Evolutionary conservation across 37 sponge, comb jelly and placozoan genomes (phyloP).

Genomic region (Eunapius fragilis): DNA sequence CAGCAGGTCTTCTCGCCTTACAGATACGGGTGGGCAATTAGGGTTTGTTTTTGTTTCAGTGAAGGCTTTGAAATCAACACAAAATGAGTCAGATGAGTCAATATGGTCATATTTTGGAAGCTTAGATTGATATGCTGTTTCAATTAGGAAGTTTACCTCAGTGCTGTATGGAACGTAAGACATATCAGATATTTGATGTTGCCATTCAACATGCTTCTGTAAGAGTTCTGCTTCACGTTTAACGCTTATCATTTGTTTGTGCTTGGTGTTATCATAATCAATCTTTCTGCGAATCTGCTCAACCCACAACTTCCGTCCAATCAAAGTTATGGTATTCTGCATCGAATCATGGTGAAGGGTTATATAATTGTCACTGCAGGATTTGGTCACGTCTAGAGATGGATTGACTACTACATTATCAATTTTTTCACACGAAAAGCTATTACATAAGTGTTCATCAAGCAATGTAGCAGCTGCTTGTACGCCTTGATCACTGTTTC

Average conservation of each 20-base stretch:
- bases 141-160: constrained; percentile 35
- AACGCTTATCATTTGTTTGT: neutral
- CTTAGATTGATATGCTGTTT: constrained; percentile 25
- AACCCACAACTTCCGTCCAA: neutral
- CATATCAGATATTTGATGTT: constrained; percentile 12
- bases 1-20: constrained; percentile 26
- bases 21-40: neutral
- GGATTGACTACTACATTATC: neutral
- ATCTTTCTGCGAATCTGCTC: neutral
- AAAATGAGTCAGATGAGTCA: neutral
- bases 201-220: constrained; percentile 38
- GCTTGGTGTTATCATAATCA: neutral
- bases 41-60: constrained; percentile 11
- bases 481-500: neutral
- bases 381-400: neutral
- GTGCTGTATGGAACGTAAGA: constrained; percentile 25
- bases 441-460: neutral
- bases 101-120: neutral
- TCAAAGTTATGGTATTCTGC: neutral
- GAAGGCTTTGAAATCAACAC: constrained; percentile 28
- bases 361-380: neutral
- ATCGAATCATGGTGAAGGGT: neutral
- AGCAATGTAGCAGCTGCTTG: neutral
- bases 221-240: constrained; percentile 32
- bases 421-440: neutral